phyloP scores from a whole-genome alignment of 2,888 invertebrate genomes.

The Pteria penguin region DNA sequence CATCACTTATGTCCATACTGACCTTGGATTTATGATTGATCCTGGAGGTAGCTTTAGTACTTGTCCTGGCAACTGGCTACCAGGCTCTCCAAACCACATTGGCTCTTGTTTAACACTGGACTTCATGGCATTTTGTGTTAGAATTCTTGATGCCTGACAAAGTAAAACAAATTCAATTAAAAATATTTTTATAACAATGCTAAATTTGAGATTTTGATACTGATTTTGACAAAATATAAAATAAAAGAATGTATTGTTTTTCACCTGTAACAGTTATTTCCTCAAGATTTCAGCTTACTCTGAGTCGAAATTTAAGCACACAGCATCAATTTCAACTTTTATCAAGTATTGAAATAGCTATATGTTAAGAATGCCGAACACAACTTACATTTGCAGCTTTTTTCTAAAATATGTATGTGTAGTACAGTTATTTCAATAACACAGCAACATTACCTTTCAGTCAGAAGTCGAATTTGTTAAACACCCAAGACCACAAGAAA shows the following conservation, averaged over 20 bases:
- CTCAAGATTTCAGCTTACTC: too few relatives aligned
- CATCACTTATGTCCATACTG: too few relatives aligned
- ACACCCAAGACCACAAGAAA: too few relatives aligned
- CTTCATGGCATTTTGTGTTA: neutral
- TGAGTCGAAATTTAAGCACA: too few relatives aligned
- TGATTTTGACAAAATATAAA: neutral
- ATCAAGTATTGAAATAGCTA: too few relatives aligned
- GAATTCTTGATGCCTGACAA: neutral
- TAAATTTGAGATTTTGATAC: neutral
- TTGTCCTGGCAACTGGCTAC: neutral
- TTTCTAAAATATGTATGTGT: too few relatives aligned
- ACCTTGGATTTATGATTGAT: too few relatives aligned
- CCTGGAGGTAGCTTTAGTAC: too few relatives aligned
- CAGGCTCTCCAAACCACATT: slow-evolving; percentile 2
- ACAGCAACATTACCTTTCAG: too few relatives aligned
- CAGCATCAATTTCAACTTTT: too few relatives aligned
- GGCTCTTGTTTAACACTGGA: neutral
- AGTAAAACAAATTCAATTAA: neutral
- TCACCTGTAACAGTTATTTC: neutral
- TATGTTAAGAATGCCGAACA: neutral
- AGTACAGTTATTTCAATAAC: too few relatives aligned
- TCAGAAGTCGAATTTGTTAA: too few relatives aligned
- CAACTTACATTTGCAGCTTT: slow-evolving; percentile 8
- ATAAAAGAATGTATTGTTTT: neutral
- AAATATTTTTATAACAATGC: neutral